phyloP scores from a whole-genome alignment of 2,113 vertebrate genomes.

The Peromyscus leucopus region DNA sequence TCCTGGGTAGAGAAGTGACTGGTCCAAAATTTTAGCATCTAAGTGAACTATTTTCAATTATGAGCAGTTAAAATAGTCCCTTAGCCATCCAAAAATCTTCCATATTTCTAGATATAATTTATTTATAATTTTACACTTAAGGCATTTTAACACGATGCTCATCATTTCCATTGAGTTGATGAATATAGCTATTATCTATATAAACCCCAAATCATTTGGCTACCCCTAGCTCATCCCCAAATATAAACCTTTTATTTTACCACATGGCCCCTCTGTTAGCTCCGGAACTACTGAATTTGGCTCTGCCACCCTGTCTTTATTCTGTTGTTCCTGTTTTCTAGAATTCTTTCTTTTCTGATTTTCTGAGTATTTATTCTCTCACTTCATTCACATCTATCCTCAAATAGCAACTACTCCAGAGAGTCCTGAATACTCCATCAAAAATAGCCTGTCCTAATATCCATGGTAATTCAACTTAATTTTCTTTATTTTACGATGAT shows the following conservation, averaged over 20 bases:
- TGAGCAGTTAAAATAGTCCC: not conserved
- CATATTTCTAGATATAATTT: not conserved
- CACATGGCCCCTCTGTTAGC: not conserved
- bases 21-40: not conserved
- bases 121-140: not conserved
- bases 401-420: not conserved
- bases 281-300: not conserved
- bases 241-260: not conserved
- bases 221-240: not conserved
- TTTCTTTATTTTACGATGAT: not conserved
- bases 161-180: not conserved
- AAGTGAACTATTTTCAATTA: not conserved
- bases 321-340: not conserved
- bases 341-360: not conserved
- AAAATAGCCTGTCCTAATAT: not conserved
- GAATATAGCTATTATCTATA: not conserved
- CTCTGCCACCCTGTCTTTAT: not conserved
- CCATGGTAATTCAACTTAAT: not conserved
- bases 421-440: not conserved
- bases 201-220: conserved; percentile 13
- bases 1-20: not conserved
- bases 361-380: not conserved
- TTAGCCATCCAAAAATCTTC: not conserved
- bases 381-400: not conserved
- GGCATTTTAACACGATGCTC: not conserved